Evolutionary conservation across 2,113 vertebrate species (phyloP), one percentile per base, ranked within the genome.

Genomic region (Oceanites oceanicus): DNA sequence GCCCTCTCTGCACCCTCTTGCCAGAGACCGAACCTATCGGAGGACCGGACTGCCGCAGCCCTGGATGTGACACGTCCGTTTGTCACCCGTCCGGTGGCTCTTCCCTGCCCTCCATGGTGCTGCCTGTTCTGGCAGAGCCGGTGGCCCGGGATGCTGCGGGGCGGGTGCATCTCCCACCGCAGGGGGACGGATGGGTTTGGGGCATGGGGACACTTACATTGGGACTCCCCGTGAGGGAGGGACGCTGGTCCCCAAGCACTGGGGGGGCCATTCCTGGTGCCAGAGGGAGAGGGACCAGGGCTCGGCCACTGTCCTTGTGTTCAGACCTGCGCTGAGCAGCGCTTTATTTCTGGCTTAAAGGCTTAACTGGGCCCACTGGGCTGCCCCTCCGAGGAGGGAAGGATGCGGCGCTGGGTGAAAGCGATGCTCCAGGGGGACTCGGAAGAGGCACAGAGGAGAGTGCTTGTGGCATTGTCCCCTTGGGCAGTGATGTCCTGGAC

Each of bases 341-440:
- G 0, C 27, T 90, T 86, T 38, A 30, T 49, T 84, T 58, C 52
- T 89, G 62, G 9, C 25, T 87, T 61, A 40, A 88, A 83, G 40
- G 27, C 55, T 66, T 15, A 32, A 8, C 47, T 40, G 67, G 2
- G 36, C 30, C 20, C 36, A 42, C 13, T 5, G 15, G 7, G 0
- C 1, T 7, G 3, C 7, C 9, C 6, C 18, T 75, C 13, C 20
- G 0, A 7, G 26, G 15, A 50, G 34, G 50, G 21, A 47, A 88
- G n/a, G 52, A 50, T 71, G 38, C 2, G 3, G 0, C 2, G 1
- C 49, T 19, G 22, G 20, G 34, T 0, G 0, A 40, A 67, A 58
- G 16, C 0, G 2, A 13, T 82, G n/a, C 19, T 72, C 44, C 2
- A 12, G 18, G 10, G 10, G 13, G 0, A 27, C 16, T 68, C 0